phyloP scores from a whole-genome alignment of 1,140 invertebrate genomes.

The Steinernema feltiae region DNA sequence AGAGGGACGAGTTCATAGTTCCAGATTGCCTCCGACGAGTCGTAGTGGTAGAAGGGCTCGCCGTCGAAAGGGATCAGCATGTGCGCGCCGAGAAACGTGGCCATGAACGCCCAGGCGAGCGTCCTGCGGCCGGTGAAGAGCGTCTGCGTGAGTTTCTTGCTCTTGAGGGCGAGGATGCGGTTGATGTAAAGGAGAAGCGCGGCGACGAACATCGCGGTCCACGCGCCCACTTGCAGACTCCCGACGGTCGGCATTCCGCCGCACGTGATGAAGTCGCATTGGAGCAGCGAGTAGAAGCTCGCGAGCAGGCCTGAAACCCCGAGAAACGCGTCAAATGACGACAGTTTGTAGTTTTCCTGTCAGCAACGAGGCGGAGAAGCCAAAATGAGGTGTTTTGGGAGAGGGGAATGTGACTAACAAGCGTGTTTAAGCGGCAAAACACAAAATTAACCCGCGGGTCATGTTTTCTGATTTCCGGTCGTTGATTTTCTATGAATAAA shows the following conservation, averaged over 20 bases:
- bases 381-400: no score
- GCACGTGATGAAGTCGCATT: not conserved
- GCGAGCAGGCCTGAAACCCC: not conserved
- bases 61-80: not conserved
- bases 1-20: conserved; percentile 1
- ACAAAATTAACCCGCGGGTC: no score
- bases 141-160: not conserved
- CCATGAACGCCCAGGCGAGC: not conserved
- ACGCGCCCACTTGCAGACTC: not conserved
- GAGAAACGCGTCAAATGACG: no score
- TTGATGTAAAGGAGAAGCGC: not conserved
- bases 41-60: conserved; percentile 6
- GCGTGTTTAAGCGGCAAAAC: no score
- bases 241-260: not conserved
- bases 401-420: no score
- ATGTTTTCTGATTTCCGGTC: no score
- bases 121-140: not conserved
- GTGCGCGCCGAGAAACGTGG: not conserved
- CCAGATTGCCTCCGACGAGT: conserved; percentile 3
- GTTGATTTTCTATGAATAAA: no score
- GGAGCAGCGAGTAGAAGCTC: not conserved
- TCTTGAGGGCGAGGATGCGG: not conserved
- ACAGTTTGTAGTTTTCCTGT: no score
- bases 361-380: no score
- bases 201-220: not conserved